Evolutionary conservation across 2,888 invertebrate species (phyloP).

Genomic region (Cosmia trapezina): DNA sequence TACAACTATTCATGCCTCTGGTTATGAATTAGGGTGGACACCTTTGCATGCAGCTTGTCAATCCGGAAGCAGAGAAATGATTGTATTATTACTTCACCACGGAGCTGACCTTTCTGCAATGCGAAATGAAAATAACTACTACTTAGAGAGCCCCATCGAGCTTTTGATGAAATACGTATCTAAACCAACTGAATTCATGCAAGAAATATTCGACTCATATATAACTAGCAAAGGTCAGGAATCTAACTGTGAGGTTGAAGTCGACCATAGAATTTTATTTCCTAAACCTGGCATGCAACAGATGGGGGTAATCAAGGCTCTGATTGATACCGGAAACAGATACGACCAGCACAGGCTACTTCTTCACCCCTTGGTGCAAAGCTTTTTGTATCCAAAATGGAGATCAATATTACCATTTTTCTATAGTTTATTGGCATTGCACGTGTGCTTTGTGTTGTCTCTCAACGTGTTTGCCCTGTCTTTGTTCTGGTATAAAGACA

Average conservation of each 20-base stretch:
- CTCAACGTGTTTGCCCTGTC: slow-evolving; percentile 78
- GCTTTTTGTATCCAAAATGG: slow-evolving; percentile 88
- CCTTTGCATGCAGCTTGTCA: neutral
- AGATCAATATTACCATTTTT: slow-evolving; percentile 84
- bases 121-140: neutral
- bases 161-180: slow-evolving; percentile 81
- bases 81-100: neutral
- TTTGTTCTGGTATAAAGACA: slow-evolving; percentile 52
- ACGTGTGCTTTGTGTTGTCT: slow-evolving; percentile 81
- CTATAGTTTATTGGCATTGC: slow-evolving; percentile 80
- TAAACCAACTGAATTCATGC: slow-evolving; percentile 84
- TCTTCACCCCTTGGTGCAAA: slow-evolving; percentile 87
- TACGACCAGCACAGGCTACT: slow-evolving; percentile 80
- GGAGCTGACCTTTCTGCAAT: neutral
- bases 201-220: slow-evolving; percentile 83
- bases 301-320: slow-evolving; percentile 84
- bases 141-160: slow-evolving; percentile 71
- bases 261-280: slow-evolving; percentile 81
- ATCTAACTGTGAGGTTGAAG: slow-evolving; percentile 69
- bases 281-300: slow-evolving; percentile 76
- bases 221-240: slow-evolving; percentile 77
- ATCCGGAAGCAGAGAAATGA: neutral
- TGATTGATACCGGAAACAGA: slow-evolving; percentile 83
- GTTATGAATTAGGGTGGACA: neutral
- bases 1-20: neutral